A percentile compares a stretch with the other conserved stretches of the same genome.
Conservation (phyloP, 1,140 invertebrate genomes). For the silkworm (Bombyx mori) region ASM3026992v2 NC_085125.1:10804001-10804500, state of each 20-base stretch:
- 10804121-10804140: constrained; percentile 34
- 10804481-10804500: constrained; percentile 12
- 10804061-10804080: constrained; percentile 17
- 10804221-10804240: no score
- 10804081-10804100: constrained; percentile 38
- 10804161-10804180: no score
- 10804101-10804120: constrained; percentile 45
- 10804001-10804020: no score
- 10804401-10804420: constrained; percentile 29
- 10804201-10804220: no score
- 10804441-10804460: constrained; percentile 10
- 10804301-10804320: constrained; percentile 8
- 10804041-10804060: background rate
- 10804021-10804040: constrained; percentile 4
- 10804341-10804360: constrained; percentile 5
- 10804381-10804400: constrained; percentile 14
- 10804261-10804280: background rate
- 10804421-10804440: constrained; percentile 21
- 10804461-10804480: constrained; percentile 21
- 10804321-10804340: constrained; percentile 14
- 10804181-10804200: no score
- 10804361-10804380: constrained; percentile 14
- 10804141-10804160: constrained; percentile 2
- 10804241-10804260: background rate
- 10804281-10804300: background rate